phyloP scores from a whole-genome alignment of 53 echinoderm and acorn worm species.

The Patiria pectinifera region DNA sequence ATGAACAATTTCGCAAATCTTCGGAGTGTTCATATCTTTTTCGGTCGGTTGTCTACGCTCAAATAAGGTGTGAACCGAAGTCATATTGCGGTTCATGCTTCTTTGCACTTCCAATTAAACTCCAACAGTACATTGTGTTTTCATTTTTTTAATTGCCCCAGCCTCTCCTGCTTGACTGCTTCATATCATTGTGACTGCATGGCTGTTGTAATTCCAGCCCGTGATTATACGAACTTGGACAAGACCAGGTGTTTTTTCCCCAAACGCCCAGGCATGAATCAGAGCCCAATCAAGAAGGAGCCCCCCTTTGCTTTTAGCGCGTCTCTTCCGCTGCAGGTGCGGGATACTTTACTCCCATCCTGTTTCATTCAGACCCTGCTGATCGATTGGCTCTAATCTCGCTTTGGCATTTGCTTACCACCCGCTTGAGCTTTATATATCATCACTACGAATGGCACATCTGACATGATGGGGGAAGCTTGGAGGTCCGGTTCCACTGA shows the following conservation, averaged over 20 bases:
- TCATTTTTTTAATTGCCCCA: neutral
- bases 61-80: no score
- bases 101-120: neutral
- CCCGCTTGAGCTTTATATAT: neutral
- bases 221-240: conserved; percentile 18
- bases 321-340: conserved; percentile 59
- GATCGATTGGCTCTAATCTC: conserved; percentile 44
- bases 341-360: conserved; percentile 27
- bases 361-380: conserved; percentile 41
- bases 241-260: conserved; percentile 30
- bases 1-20: no score
- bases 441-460: conserved; percentile 17
- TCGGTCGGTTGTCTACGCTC: no score
- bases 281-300: conserved; percentile 34
- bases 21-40: no score
- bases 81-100: neutral
- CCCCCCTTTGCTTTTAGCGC: conserved; percentile 25
- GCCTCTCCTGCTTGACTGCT: neutral
- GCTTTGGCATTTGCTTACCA: conserved; percentile 49
- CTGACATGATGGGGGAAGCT: neutral
- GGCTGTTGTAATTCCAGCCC: neutral
- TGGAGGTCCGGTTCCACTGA: neutral
- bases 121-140: neutral
- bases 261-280: neutral
- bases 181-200: neutral